Evolutionary conservation across 2,797 vertebrate species (phyloP), one percentile per base, ranked within the genome.

Genomic region (Pteronotus mesoamericanus): DNA sequence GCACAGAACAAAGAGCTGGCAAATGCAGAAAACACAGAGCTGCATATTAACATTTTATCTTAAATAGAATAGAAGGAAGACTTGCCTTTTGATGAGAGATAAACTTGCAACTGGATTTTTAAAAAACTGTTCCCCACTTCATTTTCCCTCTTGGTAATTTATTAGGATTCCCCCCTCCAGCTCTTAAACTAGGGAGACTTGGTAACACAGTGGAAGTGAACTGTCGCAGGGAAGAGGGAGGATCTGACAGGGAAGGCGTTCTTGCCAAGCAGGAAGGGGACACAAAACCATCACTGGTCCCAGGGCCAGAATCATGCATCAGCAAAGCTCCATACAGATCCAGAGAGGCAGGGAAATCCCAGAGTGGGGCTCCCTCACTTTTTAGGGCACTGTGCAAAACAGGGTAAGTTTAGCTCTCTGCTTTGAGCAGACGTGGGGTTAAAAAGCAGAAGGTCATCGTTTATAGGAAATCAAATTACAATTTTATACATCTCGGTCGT

Each of bases 311-410:
- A 24, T 64, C 86, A 46, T 66, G 80, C 44, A 59, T 9, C 42
- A 37, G 55, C 29, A 4, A 5, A 37, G 80, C 0, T 0, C 57
- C 11, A 0, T 0, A 2, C 42, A 10, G 12, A 57, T 0, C 5
- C 5, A 7, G 55, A 44, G 19, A 51, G 61, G 29, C 0, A 4
- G 59, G 10, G 51, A n/a, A 29, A 12, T 6, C 79, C 42, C 46
- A 3, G n/a, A 1, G 14, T 0, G 0, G 7, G 53, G 19, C 10
- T 48, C 26, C 37, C 26, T 37, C 42, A 2, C 44, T 61, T 61
- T 44, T 11, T 89, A 37, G 22, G 77, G 19, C 22, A 1, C 29
- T 0, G 9, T 5, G 10, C 8, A 12, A 75, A n/a, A 3, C 57
- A 29, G 24, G 55, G 9, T 55, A 59, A 26, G 24, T 53, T 87